Base-by-base conservation (phyloP, 2,888 invertebrate genomes). In the Dendrolimus pini region DNA sequence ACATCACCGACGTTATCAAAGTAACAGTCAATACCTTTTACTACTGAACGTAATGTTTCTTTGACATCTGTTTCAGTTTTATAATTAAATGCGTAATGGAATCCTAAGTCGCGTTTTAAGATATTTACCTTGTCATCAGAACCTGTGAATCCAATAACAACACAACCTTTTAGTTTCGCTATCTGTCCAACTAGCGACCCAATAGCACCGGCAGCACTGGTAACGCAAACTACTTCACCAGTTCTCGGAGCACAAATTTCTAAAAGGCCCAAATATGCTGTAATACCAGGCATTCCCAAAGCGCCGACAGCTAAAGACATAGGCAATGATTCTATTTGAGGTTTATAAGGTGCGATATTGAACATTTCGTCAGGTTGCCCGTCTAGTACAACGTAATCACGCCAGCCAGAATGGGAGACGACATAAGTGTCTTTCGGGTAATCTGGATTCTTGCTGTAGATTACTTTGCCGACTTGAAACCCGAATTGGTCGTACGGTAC, bases 151-250 rank as follows among this genome's bases (percentile, higher is more conserved):
- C 94, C 76, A 10, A 78, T 69, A 53, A 77, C 74, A 9, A 56
- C 65, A 62, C 75, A 76, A 41, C 67, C 69, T 59, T 92, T 94
- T 8, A 92, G 61, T 59, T 64, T 63, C 14, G 76, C 95, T 64
- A 95, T 93, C 80, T 95, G 95, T 10, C 94, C 94, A 3, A 93
- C 94, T 55, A 93, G 81, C 67, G 92, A 93, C 54, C 95, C 95
- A 18, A 95, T 94, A 18, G 94, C 94, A 14, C 95, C 95, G 3
- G 93, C 94, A 9, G 94, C 95, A 41, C 93, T 92, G 47, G 92
- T 93, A 12, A 95, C 92, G 14, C 94, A 92, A 1, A 95, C 89
- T 0, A 92, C 92, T 68, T 95, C 94, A 0, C 93, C 94, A 7
- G 85, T 67, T 74, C 93, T 92, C 10, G 94, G 94, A 57, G 93